phyloP scores from a whole-genome alignment of 2,113 vertebrate species.

The Mobula hypostoma region DNA sequence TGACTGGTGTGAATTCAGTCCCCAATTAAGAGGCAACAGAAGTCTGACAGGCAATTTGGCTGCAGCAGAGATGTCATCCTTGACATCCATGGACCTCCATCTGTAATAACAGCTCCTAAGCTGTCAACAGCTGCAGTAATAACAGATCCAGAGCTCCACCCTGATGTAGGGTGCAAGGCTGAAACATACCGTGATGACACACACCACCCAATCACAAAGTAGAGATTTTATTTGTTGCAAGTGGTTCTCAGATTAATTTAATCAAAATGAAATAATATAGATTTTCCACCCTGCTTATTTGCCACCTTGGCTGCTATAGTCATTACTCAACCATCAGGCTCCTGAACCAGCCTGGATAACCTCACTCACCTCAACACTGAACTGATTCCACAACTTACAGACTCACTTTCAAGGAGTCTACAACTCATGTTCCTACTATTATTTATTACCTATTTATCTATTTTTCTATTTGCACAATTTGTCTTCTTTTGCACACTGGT shows the following conservation, averaged over 20 bases:
- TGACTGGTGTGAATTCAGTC: not conserved
- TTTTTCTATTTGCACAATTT: too few species aligned
- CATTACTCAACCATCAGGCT: too few species aligned
- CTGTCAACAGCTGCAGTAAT: not conserved
- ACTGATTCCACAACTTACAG: too few species aligned
- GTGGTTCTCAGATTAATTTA: not conserved
- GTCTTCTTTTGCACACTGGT: too few species aligned
- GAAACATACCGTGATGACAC: not conserved
- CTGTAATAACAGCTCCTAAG: not conserved
- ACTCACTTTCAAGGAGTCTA: too few species aligned
- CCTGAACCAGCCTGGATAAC: too few species aligned
- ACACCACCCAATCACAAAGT: not conserved
- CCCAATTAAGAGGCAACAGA: not conserved
- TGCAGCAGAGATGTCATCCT: not conserved
- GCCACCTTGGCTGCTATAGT: not conserved
- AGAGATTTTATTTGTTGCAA: not conserved
- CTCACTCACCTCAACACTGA: too few species aligned
- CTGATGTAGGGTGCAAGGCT: not conserved
- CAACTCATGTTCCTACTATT: too few species aligned
- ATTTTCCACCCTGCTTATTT: not conserved
- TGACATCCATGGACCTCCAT: constrained; percentile 11
- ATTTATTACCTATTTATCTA: too few species aligned
- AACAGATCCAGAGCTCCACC: not conserved
- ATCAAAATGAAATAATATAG: not conserved
- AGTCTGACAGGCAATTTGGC: not conserved